phyloP scores from a whole-genome alignment of 2,113 vertebrate species.

The Cryptotis parvus region DNA sequence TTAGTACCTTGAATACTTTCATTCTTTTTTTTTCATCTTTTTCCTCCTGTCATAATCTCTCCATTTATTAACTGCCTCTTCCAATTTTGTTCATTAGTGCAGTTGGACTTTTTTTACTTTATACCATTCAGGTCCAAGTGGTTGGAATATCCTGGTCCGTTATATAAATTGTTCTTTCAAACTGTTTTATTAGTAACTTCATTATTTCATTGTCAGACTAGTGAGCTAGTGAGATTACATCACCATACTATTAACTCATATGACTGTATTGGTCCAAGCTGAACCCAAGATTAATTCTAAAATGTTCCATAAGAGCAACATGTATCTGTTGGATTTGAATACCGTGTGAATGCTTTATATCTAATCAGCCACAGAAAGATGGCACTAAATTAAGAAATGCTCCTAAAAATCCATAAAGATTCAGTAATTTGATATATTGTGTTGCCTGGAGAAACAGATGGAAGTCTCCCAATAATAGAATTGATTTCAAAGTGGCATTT shows the following conservation, averaged over 20 bases:
- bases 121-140: neutral
- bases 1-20: neutral
- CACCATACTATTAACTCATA: neutral
- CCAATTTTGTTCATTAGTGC: neutral
- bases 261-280: neutral
- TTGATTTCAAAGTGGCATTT: neutral
- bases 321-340: neutral
- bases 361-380: constrained; percentile 30
- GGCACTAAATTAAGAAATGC: neutral
- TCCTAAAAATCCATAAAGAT: constrained; percentile 36
- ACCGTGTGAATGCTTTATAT: neutral
- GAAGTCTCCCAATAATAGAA: neutral
- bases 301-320: neutral
- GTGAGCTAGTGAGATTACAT: neutral
- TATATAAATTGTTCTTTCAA: neutral
- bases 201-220: neutral
- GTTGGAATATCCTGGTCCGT: neutral
- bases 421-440: neutral
- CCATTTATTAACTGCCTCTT: neutral
- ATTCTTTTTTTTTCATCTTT: neutral
- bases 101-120: neutral
- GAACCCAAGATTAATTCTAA: neutral
- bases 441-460: constrained; percentile 18
- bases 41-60: neutral
- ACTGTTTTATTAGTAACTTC: neutral